These are phyloP conservation scores for Diplodus puntazzo DNA, from an alignment of 2,797 vertebrate genomes.

Conservation along the genomic window DNA sequence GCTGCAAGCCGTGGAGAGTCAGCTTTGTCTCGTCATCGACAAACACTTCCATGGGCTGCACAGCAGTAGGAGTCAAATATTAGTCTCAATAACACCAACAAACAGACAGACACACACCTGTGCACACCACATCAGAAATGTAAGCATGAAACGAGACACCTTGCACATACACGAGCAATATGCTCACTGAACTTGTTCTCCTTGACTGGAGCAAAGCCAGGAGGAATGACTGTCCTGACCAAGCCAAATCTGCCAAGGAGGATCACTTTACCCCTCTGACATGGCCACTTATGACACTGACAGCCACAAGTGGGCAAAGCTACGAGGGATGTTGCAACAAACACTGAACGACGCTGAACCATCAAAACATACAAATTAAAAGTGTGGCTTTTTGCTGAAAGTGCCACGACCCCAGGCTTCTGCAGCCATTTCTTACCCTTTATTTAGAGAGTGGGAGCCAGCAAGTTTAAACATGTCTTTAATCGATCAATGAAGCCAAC, in stretches of 20 bases:
- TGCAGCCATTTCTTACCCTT: background rate
- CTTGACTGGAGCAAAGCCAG: slow-evolving; percentile 36
- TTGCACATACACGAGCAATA: background rate
- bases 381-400: background rate
- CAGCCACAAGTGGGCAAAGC: slow-evolving; percentile 77
- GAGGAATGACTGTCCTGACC: slow-evolving; percentile 30
- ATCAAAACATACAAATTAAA: background rate
- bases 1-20: slow-evolving; percentile 92
- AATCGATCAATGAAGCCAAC: background rate
- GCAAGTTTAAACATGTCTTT: too few relatives aligned
- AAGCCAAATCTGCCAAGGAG: slow-evolving; percentile 38
- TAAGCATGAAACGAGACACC: background rate
- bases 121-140: background rate
- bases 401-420: background rate
- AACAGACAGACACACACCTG: background rate
- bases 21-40: slow-evolving; percentile 95
- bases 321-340: slow-evolving; percentile 30
- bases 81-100: background rate
- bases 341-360: background rate
- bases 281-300: slow-evolving; percentile 73
- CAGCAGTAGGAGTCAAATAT: slow-evolving; percentile 34
- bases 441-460: background rate
- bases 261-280: slow-evolving; percentile 64
- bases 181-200: slow-evolving; percentile 42
- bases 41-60: slow-evolving; percentile 94